Base-by-base conservation (phyloP, 2,113 vertebrate genomes). In the Pachyramphus minor region DNA sequence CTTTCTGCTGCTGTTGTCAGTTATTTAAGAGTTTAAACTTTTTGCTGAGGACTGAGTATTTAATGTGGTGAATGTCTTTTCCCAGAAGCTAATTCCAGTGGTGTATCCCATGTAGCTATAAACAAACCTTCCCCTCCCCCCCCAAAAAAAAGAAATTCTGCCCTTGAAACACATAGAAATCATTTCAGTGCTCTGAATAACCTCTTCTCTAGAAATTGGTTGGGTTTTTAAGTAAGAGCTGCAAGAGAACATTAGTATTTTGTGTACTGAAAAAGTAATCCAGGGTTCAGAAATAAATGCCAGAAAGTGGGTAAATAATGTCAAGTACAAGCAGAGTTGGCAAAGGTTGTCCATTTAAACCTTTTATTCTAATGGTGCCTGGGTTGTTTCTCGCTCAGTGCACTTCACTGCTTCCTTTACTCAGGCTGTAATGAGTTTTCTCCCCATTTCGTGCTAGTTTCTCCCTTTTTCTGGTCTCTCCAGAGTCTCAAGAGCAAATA, bases 1-100 rank as follows among this genome's bases (percentile, higher is more conserved):
- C 96, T 98, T 98, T 97, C 96, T 96, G 82, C 84, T 94, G 95
- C 95, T 98, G 92, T 95, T 89, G 95, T 87, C 95, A 96, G 75
- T 96, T 97, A 95, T 94, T 98, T 98, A 97, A 94, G 84, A 97
- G 96, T 97, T 97, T 91, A 60, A 90, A 81, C 60, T 75, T 49
- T 93, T 90, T 97, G 96, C 95, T 97, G 96, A 97, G 90, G 86
- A 75, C 25, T 87, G 84, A 83, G 44, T 94, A 90, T 97, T 97
- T 97, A 89, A 92, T 96, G 90, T 96, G 69, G 68, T 91, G 52
- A 42, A 69, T 82, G 50, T 84, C 64, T 95, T 90, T 91, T 89
- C 69, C 55, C 78, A 95, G 89, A 95, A 97, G 78, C 31, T 73
- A 73, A 92, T 94, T 96, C 81, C 49, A 95, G 91, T 89, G 91